Percentiles rank a stretch among this genome's conserved stretches.
Conservation (phyloP, 1,140 invertebrate genomes). For the Coelopa frigida region DNA sequence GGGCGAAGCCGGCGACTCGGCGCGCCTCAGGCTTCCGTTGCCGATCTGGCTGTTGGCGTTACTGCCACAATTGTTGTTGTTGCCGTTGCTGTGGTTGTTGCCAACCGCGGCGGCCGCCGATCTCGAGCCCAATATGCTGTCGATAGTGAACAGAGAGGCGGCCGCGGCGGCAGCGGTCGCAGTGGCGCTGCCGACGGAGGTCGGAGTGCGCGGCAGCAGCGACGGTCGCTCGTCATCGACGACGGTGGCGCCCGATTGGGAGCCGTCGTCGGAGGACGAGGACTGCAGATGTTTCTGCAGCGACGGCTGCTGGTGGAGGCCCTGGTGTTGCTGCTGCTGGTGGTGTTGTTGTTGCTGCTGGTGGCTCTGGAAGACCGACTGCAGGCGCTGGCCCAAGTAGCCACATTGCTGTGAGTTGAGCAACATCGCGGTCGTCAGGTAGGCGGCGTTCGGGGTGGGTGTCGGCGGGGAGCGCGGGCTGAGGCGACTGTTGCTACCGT, state of each 20-base stretch:
- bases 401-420: conserved; percentile 42
- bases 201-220: conserved; percentile 11
- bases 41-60: conserved; percentile 11
- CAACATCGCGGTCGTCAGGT: conserved; percentile 42
- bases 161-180: conserved; percentile 47
- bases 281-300: conserved; percentile 27
- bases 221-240: conserved; percentile 29
- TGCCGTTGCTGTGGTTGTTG: conserved; percentile 16
- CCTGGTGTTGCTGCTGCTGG: conserved; percentile 28
- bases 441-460: conserved; percentile 27
- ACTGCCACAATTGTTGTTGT: conserved; percentile 15
- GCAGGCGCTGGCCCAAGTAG: conserved; percentile 37
- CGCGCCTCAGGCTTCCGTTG: conserved; percentile 19
- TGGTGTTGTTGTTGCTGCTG: conserved; percentile 22
- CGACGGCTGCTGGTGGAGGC: conserved; percentile 23
- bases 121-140: conserved; percentile 60
- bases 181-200: conserved; percentile 43
- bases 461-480: conserved; percentile 19
- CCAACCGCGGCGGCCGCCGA: conserved; percentile 15
- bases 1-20: conserved; percentile 38
- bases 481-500: neutral
- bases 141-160: conserved; percentile 69
- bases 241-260: conserved; percentile 35
- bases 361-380: conserved; percentile 29
- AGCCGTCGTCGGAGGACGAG: conserved; percentile 39